phyloP scores from a whole-genome alignment of 1,140 invertebrate genomes.

The Drosophila suzukii region DNA sequence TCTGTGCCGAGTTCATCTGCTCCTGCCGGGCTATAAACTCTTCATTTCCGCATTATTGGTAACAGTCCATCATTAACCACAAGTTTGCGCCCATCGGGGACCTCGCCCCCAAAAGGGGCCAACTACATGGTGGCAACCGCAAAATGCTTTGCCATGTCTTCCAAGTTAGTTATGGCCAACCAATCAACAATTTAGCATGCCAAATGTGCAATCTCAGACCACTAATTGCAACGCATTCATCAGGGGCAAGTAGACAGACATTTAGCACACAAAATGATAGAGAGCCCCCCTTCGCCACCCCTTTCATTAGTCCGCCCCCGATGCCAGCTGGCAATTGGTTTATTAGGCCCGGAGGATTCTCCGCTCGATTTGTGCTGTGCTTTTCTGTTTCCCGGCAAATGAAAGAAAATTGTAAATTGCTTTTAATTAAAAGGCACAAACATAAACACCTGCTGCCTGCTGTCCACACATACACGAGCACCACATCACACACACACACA shows the following conservation, averaged over 20 bases:
- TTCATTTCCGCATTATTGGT: slow-evolving; percentile 48
- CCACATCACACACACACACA: neutral
- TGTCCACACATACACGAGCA: slow-evolving; percentile 23
- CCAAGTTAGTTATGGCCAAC: slow-evolving; percentile 46
- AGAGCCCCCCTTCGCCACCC: slow-evolving; percentile 1
- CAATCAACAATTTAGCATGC: slow-evolving; percentile 58
- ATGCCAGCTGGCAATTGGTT: slow-evolving; percentile 50
- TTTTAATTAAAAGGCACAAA: slow-evolving; percentile 83
- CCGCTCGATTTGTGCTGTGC: slow-evolving; percentile 31
- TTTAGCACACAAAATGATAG: slow-evolving; percentile 55
- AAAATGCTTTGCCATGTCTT: slow-evolving; percentile 51
- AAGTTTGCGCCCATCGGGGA: slow-evolving; percentile 6
- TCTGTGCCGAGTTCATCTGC: slow-evolving; percentile 1
- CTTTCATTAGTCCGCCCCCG: neutral
- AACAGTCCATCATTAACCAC: slow-evolving; percentile 48
- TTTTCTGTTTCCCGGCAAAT: slow-evolving; percentile 43
- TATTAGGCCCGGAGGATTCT: slow-evolving; percentile 51
- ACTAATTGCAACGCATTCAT: slow-evolving; percentile 78
- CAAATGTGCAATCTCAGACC: slow-evolving; percentile 77
- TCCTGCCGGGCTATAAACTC: neutral
- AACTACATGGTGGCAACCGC: slow-evolving; percentile 23
- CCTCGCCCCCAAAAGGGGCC: neutral
- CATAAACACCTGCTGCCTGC: slow-evolving; percentile 79
- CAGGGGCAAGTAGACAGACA: slow-evolving; percentile 58
- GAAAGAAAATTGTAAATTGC: slow-evolving; percentile 81